These are phyloP conservation scores for Megamerina dolium DNA, from an alignment of 2,888 invertebrate genomes.

Conservation along the genomic window DNA sequence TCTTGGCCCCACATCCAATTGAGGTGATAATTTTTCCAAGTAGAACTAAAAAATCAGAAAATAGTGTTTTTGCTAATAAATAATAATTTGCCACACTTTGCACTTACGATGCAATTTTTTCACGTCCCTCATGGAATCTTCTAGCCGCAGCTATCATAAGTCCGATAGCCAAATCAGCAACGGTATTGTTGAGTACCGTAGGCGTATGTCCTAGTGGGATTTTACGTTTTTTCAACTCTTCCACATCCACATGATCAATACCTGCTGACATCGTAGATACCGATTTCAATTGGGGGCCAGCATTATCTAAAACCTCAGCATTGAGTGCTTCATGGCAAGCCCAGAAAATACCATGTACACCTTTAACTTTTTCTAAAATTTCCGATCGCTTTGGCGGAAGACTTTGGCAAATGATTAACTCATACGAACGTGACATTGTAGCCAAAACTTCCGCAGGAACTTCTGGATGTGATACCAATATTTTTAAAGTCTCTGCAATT, in stretches of 20 bases:
- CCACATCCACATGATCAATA: slow-evolving; percentile 72
- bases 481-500: slow-evolving; percentile 48
- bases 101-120: slow-evolving; percentile 53
- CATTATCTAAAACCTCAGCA: slow-evolving; percentile 41
- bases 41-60: slow-evolving; percentile 48
- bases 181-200: slow-evolving; percentile 65
- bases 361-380: slow-evolving; percentile 39
- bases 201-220: slow-evolving; percentile 79
- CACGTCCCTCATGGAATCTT: slow-evolving; percentile 69
- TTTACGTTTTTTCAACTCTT: slow-evolving; percentile 62
- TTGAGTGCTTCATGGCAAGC: slow-evolving; percentile 35
- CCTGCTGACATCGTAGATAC: slow-evolving; percentile 84
- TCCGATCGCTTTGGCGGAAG: slow-evolving; percentile 37
- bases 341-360: slow-evolving; percentile 45
- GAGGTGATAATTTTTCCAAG: slow-evolving; percentile 63
- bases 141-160: slow-evolving; percentile 70
- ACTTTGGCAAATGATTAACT: slow-evolving; percentile 35
- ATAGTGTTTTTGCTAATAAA: too few species aligned
- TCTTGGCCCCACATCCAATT: slow-evolving; percentile 77
- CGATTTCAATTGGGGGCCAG: slow-evolving; percentile 62
- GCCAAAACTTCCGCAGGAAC: slow-evolving; percentile 61
- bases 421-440: slow-evolving; percentile 54
- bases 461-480: slow-evolving; percentile 66
- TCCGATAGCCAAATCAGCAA: slow-evolving; percentile 77
- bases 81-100: too few species aligned